phyloP scores from a whole-genome alignment of 2,888 invertebrate genomes.

The Pilophorus perplexus region DNA sequence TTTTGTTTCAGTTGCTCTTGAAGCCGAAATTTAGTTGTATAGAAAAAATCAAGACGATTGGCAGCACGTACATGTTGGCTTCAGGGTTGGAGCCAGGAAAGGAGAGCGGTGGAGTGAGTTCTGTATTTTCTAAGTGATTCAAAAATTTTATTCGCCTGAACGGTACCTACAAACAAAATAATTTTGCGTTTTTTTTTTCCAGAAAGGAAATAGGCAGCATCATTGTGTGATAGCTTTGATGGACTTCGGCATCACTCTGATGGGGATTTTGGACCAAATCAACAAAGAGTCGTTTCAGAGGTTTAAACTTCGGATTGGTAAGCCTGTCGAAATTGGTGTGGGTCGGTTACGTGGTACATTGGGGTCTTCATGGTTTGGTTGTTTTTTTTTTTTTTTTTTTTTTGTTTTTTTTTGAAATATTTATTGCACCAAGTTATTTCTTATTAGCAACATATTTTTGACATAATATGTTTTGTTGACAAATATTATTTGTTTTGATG shows the following conservation, averaged over 20 bases:
- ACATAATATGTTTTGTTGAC: too few relatives aligned
- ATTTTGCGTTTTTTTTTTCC: constrained; percentile 36
- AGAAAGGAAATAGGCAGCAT: constrained; percentile 69
- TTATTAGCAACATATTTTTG: too few relatives aligned
- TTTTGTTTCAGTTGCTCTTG: constrained; percentile 72
- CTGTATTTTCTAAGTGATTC: neutral
- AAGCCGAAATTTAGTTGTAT: constrained; percentile 94
- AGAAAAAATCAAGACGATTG: constrained; percentile 98
- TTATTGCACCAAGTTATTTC: too few relatives aligned
- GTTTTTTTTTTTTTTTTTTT: too few relatives aligned
- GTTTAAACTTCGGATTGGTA: constrained; percentile 90
- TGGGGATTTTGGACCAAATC: constrained; percentile 89
- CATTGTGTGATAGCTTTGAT: constrained; percentile 85
- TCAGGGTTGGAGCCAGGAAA: constrained; percentile 87
- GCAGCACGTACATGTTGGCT: constrained; percentile 97
- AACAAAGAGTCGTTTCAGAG: constrained; percentile 96
- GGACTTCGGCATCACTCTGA: constrained; percentile 91
- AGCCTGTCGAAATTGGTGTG: too few relatives aligned
- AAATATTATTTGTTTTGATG: too few relatives aligned
- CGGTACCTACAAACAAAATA: too few relatives aligned
- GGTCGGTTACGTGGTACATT: too few relatives aligned
- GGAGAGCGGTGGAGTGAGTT: constrained; percentile 54
- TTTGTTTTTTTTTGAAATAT: too few relatives aligned
- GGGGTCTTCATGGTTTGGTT: too few relatives aligned
- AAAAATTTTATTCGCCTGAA: too few relatives aligned